Evolutionary conservation across 2,888 invertebrate genomes (phyloP).

Genomic region (Tetrapedia diversipes): DNA sequence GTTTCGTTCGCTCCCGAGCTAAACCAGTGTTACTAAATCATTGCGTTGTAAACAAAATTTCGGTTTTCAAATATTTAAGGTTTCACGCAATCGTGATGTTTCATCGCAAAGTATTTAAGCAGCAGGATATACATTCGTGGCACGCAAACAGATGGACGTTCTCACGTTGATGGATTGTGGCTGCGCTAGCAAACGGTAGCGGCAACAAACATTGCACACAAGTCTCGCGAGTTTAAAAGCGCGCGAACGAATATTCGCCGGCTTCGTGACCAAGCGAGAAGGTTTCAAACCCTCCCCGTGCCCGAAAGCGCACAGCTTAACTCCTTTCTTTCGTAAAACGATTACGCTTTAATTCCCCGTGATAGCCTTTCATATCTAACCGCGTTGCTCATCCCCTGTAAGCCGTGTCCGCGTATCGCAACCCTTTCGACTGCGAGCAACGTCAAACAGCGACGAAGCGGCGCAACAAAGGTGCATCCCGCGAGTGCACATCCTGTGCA

Average conservation of each 20-base stretch:
- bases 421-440: background rate
- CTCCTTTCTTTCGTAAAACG: slow-evolving; percentile 17
- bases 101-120: slow-evolving; percentile 20
- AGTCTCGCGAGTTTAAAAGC: slow-evolving; percentile 4
- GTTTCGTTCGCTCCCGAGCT: no score
- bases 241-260: background rate
- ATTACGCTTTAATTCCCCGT: slow-evolving; percentile 37
- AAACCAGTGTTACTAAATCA: no score
- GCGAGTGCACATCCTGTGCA: no score
- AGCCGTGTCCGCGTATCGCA: slow-evolving; percentile 10
- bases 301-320: slow-evolving; percentile 14
- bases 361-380: slow-evolving; percentile 24
- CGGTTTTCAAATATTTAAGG: no score
- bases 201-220: slow-evolving; percentile 11
- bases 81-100: slow-evolving; percentile 13
- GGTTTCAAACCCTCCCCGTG: background rate
- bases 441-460: background rate
- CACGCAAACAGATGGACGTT: slow-evolving; percentile 35
- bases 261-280: background rate
- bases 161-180: slow-evolving; percentile 40
- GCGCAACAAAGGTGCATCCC: slow-evolving; percentile 10
- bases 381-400: slow-evolving; percentile 19
- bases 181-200: slow-evolving; percentile 4
- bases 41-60: no score
- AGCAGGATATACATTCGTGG: slow-evolving; percentile 11